Conservation (phyloP, 2,113 vertebrate genomes). For the Channa argus region DNA sequence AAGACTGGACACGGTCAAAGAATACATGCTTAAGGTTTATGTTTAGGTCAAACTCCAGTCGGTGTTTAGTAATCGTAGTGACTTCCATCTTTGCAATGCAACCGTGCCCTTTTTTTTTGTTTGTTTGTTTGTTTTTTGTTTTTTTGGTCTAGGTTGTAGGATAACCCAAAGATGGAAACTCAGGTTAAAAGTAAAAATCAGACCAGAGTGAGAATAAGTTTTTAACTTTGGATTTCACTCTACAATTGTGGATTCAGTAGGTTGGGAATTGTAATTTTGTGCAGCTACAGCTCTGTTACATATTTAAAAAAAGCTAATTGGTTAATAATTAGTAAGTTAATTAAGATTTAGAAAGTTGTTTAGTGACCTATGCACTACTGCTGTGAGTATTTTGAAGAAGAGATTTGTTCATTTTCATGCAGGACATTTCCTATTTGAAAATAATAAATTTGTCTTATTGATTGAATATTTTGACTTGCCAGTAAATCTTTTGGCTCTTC, state of each 20-base stretch:
- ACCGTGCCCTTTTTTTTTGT: too few relatives aligned
- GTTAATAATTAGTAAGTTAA: neutral
- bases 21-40: neutral
- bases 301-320: neutral
- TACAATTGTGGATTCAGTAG: neutral
- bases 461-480: conserved; percentile 38
- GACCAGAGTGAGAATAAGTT: conserved; percentile 1
- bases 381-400: conserved; percentile 22
- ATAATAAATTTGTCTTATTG: neutral
- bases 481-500: conserved; percentile 38
- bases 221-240: conserved; percentile 20
- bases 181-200: conserved; percentile 1
- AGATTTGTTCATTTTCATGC: conserved; percentile 14
- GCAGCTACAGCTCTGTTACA: conserved; percentile 5
- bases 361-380: conserved; percentile 29
- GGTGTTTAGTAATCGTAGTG: neutral
- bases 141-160: neutral
- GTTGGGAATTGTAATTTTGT: conserved; percentile 9
- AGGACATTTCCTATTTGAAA: conserved; percentile 15
- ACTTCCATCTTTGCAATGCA: neutral
- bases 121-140: neutral
- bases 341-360: conserved; percentile 31
- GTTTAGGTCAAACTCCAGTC: conserved; percentile 17
- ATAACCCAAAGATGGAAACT: neutral
- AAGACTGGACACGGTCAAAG: neutral